phyloP scores from a whole-genome alignment of 2,113 vertebrate species.

The Tetrao urogallus region DNA sequence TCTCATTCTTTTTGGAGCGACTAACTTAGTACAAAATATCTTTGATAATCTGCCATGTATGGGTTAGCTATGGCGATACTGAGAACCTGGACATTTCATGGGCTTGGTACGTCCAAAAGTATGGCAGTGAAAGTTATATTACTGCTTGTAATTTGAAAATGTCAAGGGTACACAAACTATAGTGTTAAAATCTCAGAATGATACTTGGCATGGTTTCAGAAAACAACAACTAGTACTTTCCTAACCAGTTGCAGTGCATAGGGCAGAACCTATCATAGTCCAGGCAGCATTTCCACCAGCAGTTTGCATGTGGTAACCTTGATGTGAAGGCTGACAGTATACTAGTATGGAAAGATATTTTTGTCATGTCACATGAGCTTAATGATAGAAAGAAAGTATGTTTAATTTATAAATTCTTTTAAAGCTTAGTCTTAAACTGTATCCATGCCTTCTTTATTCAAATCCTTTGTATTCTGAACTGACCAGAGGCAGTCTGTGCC shows the following conservation, averaged over 20 bases:
- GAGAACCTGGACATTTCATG: background rate
- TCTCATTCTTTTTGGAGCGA: background rate
- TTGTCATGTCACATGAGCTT: background rate
- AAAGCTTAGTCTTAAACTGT: background rate
- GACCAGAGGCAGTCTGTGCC: background rate
- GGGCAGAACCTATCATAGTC: background rate
- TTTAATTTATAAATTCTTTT: background rate
- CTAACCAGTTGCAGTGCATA: background rate
- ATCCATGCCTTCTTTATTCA: background rate
- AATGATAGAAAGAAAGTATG: background rate
- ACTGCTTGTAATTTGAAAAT: background rate
- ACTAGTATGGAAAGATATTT: background rate
- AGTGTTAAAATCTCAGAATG: background rate
- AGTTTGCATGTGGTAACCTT: background rate
- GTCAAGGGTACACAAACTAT: rapidly evolving
- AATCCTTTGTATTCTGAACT: background rate
- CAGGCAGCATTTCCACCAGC: background rate
- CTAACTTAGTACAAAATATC: background rate
- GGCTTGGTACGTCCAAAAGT: background rate
- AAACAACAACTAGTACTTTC: background rate
- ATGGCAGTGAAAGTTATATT: background rate
- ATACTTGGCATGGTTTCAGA: background rate
- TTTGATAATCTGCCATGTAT: rapidly evolving
- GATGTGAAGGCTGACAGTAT: background rate
- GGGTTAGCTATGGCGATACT: rapidly evolving